Evolutionary conservation across 2,888 invertebrate species (phyloP).

Genomic region (Loripinus fragilis): DNA sequence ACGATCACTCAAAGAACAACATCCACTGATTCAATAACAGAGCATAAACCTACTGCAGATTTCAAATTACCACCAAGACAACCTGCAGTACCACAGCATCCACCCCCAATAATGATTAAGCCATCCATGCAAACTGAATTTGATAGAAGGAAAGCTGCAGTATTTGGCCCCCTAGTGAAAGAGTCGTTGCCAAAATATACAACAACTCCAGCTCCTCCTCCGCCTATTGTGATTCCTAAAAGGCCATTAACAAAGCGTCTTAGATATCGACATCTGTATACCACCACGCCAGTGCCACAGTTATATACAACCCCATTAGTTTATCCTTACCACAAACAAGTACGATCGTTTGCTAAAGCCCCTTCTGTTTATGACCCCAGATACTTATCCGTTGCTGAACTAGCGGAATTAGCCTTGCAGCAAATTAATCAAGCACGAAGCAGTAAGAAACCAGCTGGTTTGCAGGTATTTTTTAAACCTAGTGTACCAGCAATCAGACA

Average conservation of each 20-base stretch:
- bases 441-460: background rate
- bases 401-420: constrained; percentile 39
- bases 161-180: background rate
- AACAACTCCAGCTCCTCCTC: constrained; percentile 36
- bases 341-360: background rate
- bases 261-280: background rate
- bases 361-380: constrained; percentile 20
- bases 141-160: background rate
- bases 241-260: background rate
- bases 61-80: background rate
- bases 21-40: background rate
- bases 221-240: constrained; percentile 26
- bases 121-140: constrained; percentile 18
- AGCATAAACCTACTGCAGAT: background rate
- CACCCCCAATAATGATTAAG: constrained; percentile 45
- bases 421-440: background rate
- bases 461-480: constrained; percentile 39
- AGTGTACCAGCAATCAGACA: background rate
- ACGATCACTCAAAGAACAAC: background rate
- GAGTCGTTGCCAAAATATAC: background rate
- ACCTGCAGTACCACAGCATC: constrained; percentile 29
- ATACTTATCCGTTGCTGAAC: constrained; percentile 44
- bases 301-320: background rate
- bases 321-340: background rate
- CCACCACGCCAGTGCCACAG: background rate